phyloP scores from a whole-genome alignment of 2,888 invertebrate species.

The Muscina levida region DNA sequence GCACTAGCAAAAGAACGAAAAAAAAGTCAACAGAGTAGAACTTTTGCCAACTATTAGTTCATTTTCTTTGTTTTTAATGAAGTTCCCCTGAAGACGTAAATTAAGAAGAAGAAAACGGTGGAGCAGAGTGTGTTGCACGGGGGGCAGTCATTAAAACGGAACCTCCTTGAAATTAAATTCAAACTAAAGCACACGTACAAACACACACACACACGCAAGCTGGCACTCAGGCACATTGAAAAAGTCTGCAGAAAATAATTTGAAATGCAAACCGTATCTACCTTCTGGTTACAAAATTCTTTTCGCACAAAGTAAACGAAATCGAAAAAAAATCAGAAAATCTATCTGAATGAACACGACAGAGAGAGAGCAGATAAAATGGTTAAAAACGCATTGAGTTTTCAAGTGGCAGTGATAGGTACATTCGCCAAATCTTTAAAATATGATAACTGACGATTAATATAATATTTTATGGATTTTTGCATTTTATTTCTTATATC shows the following conservation, averaged over 20 bases:
- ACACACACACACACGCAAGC: not conserved
- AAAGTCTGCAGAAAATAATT: conserved; percentile 55
- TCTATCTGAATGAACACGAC: too few relatives aligned
- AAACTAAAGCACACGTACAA: conserved; percentile 21
- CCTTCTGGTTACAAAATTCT: conserved; percentile 55
- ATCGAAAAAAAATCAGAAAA: too few relatives aligned
- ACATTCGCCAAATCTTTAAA: too few relatives aligned
- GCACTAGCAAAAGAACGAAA: conserved; percentile 23
- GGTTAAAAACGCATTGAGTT: not conserved
- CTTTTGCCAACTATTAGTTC: conserved; percentile 55
- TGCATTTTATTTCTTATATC: too few relatives aligned
- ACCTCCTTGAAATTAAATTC: conserved; percentile 60
- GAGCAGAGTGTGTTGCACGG: not conserved
- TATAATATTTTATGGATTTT: too few relatives aligned
- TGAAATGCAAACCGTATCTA: conserved; percentile 63
- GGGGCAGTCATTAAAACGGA: conserved; percentile 62
- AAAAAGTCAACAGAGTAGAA: conserved; percentile 45
- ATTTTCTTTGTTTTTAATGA: conserved; percentile 59
- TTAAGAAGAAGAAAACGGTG: conserved; percentile 8
- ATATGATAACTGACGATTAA: too few relatives aligned
- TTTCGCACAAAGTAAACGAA: too few relatives aligned
- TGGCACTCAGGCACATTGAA: conserved; percentile 1
- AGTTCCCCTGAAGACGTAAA: conserved; percentile 48
- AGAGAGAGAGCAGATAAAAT: too few relatives aligned
- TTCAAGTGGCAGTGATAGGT: too few relatives aligned